Percentiles rank a stretch among this genome's conserved stretches.
These are phyloP conservation scores for Geotrupes spiniger DNA, from an alignment of 2,888 invertebrate species.

Conservation along the genomic window DNA sequence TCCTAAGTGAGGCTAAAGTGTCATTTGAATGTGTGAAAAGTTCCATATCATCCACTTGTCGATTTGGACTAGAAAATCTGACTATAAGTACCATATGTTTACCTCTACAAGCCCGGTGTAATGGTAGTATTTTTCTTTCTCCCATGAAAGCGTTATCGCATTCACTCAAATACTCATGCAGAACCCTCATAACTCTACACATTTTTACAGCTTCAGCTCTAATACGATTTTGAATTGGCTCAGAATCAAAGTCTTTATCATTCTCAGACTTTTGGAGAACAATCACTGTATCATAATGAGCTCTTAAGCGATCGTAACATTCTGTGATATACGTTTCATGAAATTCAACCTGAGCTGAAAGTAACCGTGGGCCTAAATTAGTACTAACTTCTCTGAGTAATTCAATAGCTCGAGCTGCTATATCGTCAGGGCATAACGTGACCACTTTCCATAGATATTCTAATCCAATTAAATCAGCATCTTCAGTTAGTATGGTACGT, in stretches of 20 bases:
- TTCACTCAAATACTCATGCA: conserved; percentile 93
- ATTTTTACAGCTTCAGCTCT: conserved; percentile 76
- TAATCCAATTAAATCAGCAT: conserved; percentile 91
- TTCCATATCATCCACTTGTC: conserved; percentile 85
- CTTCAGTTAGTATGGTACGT: conserved; percentile 83
- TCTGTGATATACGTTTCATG: conserved; percentile 91
- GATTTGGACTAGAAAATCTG: conserved; percentile 73
- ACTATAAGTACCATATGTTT: conserved; percentile 85
- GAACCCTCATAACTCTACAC: conserved; percentile 89
- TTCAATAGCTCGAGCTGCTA: conserved; percentile 88
- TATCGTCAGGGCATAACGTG: conserved; percentile 87
- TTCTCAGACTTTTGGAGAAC: conserved; percentile 57
- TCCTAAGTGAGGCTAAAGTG: conserved; percentile 80
- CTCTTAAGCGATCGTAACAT: conserved; percentile 85
- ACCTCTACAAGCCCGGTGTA: conserved; percentile 86
- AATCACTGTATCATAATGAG: conserved; percentile 80
- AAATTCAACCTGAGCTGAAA: conserved; percentile 75
- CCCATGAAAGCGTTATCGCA: conserved; percentile 87
- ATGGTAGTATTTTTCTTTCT: conserved; percentile 84
- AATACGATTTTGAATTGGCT: conserved; percentile 53
- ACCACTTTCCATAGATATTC: conserved; percentile 90
- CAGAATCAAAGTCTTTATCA: conserved; percentile 51
- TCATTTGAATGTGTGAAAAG: conserved; percentile 92
- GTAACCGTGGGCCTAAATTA: conserved; percentile 83
- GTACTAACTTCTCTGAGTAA: conserved; percentile 91